Conservation (phyloP, 1,140 invertebrate genomes). For the Leptinotarsa texana region DNA sequence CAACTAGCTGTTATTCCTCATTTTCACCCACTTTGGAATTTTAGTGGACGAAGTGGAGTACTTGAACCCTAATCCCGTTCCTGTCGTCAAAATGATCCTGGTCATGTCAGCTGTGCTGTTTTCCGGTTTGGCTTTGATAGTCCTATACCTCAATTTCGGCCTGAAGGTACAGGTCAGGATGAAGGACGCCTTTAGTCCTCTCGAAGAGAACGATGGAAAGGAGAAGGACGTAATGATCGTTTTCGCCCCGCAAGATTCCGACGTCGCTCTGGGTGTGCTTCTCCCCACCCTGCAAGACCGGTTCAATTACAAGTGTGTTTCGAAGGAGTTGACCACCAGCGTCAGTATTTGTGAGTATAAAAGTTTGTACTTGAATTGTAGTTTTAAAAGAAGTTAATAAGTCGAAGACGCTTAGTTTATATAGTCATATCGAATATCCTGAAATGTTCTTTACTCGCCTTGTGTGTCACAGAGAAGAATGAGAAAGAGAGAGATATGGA, state of each 20-base stretch:
- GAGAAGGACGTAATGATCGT: constrained; percentile 49
- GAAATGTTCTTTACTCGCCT: too few relatives aligned
- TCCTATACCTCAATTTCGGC: constrained; percentile 48
- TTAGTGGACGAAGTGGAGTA: constrained; percentile 44
- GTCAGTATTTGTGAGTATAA: constrained; percentile 47
- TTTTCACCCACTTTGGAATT: not conserved
- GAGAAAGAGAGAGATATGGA: too few relatives aligned
- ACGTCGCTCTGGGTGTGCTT: constrained; percentile 47
- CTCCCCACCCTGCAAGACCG: constrained; percentile 48
- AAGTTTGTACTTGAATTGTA: not conserved
- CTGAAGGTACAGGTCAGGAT: constrained; percentile 43
- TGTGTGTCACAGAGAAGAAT: too few relatives aligned
- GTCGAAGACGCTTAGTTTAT: too few relatives aligned
- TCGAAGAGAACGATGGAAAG: constrained; percentile 52
- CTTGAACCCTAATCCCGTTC: constrained; percentile 49
- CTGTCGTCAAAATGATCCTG: constrained; percentile 45
- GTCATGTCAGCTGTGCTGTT: constrained; percentile 36
- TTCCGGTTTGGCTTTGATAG: constrained; percentile 36
- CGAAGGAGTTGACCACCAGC: constrained; percentile 42
- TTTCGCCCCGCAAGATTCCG: constrained; percentile 48
- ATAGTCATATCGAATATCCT: too few relatives aligned
- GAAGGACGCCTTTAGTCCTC: constrained; percentile 48
- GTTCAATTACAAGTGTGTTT: constrained; percentile 48
- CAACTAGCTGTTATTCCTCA: not conserved
- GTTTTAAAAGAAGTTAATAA: too few relatives aligned